Conservation (phyloP, 2,113 vertebrate species). For the Gadus macrocephalus region DNA sequence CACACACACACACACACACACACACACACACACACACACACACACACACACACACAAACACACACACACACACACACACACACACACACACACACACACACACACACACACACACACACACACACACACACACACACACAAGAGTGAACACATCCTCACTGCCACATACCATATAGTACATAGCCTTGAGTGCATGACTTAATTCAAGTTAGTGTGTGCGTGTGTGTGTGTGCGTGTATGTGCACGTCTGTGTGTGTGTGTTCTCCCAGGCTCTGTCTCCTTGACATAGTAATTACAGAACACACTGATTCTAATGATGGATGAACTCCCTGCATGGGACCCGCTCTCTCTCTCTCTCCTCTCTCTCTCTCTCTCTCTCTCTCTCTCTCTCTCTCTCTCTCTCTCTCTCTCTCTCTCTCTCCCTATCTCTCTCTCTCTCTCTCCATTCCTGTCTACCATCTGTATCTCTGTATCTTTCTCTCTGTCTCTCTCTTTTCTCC, state of each 20-base stretch:
- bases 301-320: slow-evolving; percentile 80
- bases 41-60: slow-evolving; percentile 7
- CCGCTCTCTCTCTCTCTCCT: slow-evolving; percentile 39
- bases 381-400: slow-evolving; percentile 4
- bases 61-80: slow-evolving; percentile 12
- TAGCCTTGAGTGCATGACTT: slow-evolving; percentile 9
- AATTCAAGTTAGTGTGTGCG: slow-evolving; percentile 6
- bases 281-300: slow-evolving; percentile 85
- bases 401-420: not conserved
- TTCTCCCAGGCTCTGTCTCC: slow-evolving; percentile 50
- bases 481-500: slow-evolving; percentile 6
- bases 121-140: slow-evolving; percentile 4
- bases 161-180: slow-evolving; percentile 28
- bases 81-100: not conserved
- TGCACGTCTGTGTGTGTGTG: too few species aligned
- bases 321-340: slow-evolving; percentile 78
- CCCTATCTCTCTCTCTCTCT: slow-evolving; percentile 16
- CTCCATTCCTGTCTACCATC: slow-evolving; percentile 2
- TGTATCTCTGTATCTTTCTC: not conserved
- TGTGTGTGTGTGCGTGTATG: too few species aligned
- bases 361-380: slow-evolving; percentile 45
- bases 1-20: not conserved
- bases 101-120: slow-evolving; percentile 17
- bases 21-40: too few species aligned
- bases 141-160: not conserved